Evolutionary conservation across 2,888 invertebrate species (phyloP).

Genomic region (Cheilosia pagana): DNA sequence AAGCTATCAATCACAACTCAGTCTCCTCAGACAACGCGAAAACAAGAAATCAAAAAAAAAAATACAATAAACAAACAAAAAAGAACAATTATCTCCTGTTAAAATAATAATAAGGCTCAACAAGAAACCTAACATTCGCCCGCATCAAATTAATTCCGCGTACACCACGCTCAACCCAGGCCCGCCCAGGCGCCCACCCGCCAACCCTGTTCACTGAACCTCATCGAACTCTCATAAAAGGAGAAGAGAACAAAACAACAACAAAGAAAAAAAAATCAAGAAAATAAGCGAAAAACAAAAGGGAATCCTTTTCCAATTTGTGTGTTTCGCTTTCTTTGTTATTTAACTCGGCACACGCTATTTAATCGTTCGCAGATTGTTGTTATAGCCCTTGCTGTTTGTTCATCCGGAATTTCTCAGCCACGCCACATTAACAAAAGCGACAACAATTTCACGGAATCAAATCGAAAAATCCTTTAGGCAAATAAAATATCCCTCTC

Average conservation of each 20-base stretch:
- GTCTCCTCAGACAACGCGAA: background rate
- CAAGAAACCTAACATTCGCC: slow-evolving; percentile 7
- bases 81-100: slow-evolving; percentile 49
- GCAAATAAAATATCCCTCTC: slow-evolving; percentile 46
- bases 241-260: background rate
- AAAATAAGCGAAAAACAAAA: slow-evolving; percentile 25
- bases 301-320: slow-evolving; percentile 43
- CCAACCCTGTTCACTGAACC: background rate
- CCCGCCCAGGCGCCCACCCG: background rate
- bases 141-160: slow-evolving; percentile 41
- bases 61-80: slow-evolving; percentile 50
- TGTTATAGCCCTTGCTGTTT: slow-evolving; percentile 40
- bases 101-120: slow-evolving; percentile 55
- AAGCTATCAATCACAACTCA: slow-evolving; percentile 41
- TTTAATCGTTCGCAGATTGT: slow-evolving; percentile 64
- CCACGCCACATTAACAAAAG: slow-evolving; percentile 35
- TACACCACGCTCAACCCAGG: background rate
- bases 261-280: slow-evolving; percentile 15
- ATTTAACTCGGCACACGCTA: slow-evolving; percentile 52
- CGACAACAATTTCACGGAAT: slow-evolving; percentile 60
- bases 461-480: slow-evolving; percentile 66
- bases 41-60: slow-evolving; percentile 33
- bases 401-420: slow-evolving; percentile 11
- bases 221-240: background rate
- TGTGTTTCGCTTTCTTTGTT: background rate